Conservation (phyloP, 2,888 invertebrate genomes). For the Phortica magna region DNA sequence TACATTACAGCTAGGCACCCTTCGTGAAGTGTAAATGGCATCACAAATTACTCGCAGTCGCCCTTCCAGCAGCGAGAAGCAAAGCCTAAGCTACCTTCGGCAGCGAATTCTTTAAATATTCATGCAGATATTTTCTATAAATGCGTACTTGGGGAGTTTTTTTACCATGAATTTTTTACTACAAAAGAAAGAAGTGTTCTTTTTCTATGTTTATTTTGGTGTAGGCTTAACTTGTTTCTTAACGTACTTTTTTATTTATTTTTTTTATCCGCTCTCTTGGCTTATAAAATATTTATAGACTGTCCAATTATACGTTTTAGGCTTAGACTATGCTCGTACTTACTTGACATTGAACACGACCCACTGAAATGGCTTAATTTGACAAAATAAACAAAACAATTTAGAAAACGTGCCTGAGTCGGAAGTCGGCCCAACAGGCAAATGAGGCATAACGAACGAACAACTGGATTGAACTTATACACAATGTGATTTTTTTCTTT, state of each 20-base stretch:
- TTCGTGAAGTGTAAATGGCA: too few relatives aligned
- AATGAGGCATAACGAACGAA: background rate
- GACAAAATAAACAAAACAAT: background rate
- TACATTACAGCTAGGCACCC: too few relatives aligned
- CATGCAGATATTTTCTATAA: conserved; percentile 34
- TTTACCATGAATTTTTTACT: background rate
- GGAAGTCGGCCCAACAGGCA: background rate
- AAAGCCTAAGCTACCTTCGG: conserved; percentile 13
- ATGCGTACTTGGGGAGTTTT: conserved; percentile 11
- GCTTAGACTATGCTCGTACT: conserved; percentile 40
- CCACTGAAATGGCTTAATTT: conserved; percentile 32
- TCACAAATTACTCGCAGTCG: too few relatives aligned
- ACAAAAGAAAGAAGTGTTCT: conserved; percentile 12
- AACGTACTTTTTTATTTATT: conserved; percentile 4
- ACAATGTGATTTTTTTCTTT: too few relatives aligned
- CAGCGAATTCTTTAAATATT: conserved; percentile 28
- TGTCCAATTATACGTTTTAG: conserved; percentile 45
- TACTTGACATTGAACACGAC: conserved; percentile 40
- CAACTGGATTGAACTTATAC: too few relatives aligned
- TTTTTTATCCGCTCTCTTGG: background rate
- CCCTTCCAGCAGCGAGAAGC: background rate
- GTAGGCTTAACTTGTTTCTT: conserved; percentile 24
- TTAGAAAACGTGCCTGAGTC: too few relatives aligned
- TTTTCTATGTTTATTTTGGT: background rate
- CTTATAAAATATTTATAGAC: conserved; percentile 45